A percentile compares a stretch with the other conserved stretches of the same genome.
Evolutionary conservation across 2,888 invertebrate genomes (phyloP).

Genomic region (Apocheima hispidaria): DNA sequence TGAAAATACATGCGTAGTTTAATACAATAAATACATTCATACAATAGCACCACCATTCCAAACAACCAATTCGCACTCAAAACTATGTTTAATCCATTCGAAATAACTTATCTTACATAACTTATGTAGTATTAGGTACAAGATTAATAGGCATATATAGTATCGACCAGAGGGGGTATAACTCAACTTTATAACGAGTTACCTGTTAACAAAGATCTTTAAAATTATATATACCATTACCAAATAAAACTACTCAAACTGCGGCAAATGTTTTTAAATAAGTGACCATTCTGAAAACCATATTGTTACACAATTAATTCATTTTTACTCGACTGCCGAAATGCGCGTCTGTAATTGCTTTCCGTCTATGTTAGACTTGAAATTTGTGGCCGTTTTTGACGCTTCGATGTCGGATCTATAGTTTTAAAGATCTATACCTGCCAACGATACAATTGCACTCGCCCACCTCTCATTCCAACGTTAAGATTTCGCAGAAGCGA

Average conservation of each 20-base stretch:
- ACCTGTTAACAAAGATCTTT: not conserved
- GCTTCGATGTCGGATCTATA: no score
- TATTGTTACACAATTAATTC: no score
- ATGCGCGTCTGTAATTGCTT: no score
- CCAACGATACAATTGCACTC: not conserved
- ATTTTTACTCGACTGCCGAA: no score
- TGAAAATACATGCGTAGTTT: constrained; percentile 43
- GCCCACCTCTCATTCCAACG: not conserved
- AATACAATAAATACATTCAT: constrained; percentile 56
- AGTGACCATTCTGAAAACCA: no score
- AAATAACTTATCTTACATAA: constrained; percentile 44
- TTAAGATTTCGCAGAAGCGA: not conserved
- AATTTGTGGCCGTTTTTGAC: no score
- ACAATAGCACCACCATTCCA: constrained; percentile 80
- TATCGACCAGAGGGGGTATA: constrained; percentile 25
- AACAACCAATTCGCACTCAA: constrained; percentile 63
- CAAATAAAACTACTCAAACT: no score
- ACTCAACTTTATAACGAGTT: not conserved
- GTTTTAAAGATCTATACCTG: no score
- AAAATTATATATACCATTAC: no score
- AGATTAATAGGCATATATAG: constrained; percentile 34
- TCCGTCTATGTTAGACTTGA: no score
- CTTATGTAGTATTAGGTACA: constrained; percentile 42
- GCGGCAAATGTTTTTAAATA: no score
- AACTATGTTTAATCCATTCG: constrained; percentile 45